A percentile compares a stretch with the other conserved stretches of the same genome.
These are phyloP conservation scores for Drosophila kuntzei DNA, from an alignment of 2,888 invertebrate species.

Conservation along the genomic window DNA sequence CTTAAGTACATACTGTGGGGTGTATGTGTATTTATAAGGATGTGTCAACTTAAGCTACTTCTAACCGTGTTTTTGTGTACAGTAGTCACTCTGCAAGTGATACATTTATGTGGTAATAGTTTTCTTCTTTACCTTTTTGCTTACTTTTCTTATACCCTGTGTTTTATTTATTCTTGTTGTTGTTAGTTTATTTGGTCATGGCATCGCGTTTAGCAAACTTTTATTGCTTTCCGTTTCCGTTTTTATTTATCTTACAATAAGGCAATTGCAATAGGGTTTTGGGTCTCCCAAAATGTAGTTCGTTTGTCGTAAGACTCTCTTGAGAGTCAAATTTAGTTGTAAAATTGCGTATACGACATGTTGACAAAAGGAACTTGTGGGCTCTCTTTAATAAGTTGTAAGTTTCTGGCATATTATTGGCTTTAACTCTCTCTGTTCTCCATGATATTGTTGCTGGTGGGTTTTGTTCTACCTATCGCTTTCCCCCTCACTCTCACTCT, in stretches of 20 bases:
- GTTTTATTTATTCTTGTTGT: slow-evolving; percentile 12
- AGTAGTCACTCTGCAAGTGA: slow-evolving; percentile 5
- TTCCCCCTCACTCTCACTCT: neutral
- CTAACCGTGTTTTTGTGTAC: slow-evolving; percentile 9
- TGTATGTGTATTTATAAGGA: slow-evolving; percentile 19
- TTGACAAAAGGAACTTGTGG: neutral
- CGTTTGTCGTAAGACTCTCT: neutral
- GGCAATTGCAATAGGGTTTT: slow-evolving; percentile 26
- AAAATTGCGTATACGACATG: slow-evolving; percentile 7
- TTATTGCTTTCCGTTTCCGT: slow-evolving; percentile 45
- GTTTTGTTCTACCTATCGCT: slow-evolving; percentile 25
- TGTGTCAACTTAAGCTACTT: slow-evolving; percentile 4
- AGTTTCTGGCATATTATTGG: slow-evolving; percentile 28
- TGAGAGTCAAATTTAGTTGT: neutral
- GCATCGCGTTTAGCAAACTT: slow-evolving; percentile 26
- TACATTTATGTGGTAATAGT: neutral
- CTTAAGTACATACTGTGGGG: slow-evolving; percentile 51
- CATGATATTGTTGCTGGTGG: slow-evolving; percentile 43
- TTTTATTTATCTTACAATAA: slow-evolving; percentile 47
- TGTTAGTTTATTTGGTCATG: slow-evolving; percentile 43
- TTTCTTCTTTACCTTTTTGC: neutral
- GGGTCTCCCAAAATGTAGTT: neutral
- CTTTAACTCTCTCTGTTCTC: slow-evolving; percentile 7
- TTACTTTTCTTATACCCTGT: slow-evolving; percentile 11
- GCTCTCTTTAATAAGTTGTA: neutral